phyloP scores from a whole-genome alignment of 2,797 vertebrate species.

The Acipenser ruthenus region DNA sequence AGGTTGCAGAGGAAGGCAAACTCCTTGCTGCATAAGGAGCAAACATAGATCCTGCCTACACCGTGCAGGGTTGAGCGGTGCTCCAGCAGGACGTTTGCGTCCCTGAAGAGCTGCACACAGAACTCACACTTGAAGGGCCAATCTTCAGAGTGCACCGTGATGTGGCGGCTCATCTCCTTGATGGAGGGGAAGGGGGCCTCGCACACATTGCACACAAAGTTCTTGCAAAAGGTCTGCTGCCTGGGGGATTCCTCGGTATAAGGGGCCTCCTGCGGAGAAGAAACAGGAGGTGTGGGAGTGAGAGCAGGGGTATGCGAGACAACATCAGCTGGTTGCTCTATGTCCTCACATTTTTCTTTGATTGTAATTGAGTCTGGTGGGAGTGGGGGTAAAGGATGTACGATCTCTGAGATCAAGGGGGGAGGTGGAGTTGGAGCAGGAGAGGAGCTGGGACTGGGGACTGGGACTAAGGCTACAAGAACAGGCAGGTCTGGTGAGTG shows the following conservation, averaged over 20 bases:
- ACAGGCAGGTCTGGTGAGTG: constrained; percentile 32
- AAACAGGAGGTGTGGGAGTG: constrained; percentile 21
- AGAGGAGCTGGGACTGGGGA: constrained; percentile 16
- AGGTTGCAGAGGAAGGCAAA: constrained; percentile 97
- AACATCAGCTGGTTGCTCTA: constrained; percentile 30
- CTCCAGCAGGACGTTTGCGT: constrained; percentile 68
- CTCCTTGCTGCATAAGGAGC: constrained; percentile 89
- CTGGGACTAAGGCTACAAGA: constrained; percentile 30
- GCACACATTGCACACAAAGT: constrained; percentile 93
- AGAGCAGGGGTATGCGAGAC: constrained; percentile 8
- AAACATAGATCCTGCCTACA: constrained; percentile 87
- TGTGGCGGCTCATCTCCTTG: constrained; percentile 88
- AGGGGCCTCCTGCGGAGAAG: constrained; percentile 37
- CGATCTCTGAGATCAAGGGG: constrained; percentile 22
- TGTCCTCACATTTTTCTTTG: constrained; percentile 46
- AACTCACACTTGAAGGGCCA: constrained; percentile 99
- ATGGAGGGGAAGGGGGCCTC: constrained; percentile 86
- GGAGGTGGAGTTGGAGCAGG: constrained; percentile 30
- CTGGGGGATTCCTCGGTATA: constrained; percentile 21
- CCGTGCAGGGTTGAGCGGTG: constrained; percentile 87
- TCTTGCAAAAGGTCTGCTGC: constrained; percentile 77
- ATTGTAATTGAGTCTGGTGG: constrained; percentile 27
- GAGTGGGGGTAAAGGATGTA: constrained; percentile 18
- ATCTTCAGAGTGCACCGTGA: constrained; percentile 73
- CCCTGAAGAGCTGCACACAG: constrained; percentile 89